Conservation (phyloP, 2,113 vertebrate genomes). For the Neotoma lepida region DNA sequence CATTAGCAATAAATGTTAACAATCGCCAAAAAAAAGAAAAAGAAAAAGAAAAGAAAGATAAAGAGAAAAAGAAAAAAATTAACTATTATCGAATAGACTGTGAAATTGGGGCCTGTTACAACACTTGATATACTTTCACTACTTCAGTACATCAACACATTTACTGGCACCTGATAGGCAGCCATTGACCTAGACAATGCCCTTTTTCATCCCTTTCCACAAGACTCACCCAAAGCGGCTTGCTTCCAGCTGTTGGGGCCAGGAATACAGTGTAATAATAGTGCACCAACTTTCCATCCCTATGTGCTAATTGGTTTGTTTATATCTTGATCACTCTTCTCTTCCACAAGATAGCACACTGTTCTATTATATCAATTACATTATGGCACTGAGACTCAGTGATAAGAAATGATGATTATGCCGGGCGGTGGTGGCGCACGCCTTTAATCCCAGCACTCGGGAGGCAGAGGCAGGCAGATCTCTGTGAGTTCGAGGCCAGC, state of each 20-base stretch:
- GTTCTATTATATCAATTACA: neutral
- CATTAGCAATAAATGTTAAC: neutral
- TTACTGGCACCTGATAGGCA: neutral
- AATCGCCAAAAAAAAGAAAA: neutral
- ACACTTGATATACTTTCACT: neutral
- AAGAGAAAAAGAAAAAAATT: neutral
- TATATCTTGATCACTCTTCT: neutral
- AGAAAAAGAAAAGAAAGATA: neutral
- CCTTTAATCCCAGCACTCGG: too few species aligned
- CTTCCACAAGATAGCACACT: neutral
- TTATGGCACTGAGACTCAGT: neutral
- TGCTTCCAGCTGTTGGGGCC: neutral
- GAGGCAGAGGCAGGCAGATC: too few species aligned
- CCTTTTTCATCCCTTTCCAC: neutral
- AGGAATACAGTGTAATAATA: neutral
- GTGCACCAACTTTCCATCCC: neutral
- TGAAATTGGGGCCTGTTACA: neutral
- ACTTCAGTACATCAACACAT: neutral
- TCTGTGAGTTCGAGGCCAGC: too few species aligned
- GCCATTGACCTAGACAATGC: neutral
- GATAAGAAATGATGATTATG: neutral
- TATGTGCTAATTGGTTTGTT: neutral
- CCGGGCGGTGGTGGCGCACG: too few species aligned
- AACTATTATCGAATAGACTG: neutral
- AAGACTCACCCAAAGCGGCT: neutral